Evolutionary conservation across 2,113 vertebrate genomes (phyloP).

Genomic region (Emydocephalus ijimae): DNA sequence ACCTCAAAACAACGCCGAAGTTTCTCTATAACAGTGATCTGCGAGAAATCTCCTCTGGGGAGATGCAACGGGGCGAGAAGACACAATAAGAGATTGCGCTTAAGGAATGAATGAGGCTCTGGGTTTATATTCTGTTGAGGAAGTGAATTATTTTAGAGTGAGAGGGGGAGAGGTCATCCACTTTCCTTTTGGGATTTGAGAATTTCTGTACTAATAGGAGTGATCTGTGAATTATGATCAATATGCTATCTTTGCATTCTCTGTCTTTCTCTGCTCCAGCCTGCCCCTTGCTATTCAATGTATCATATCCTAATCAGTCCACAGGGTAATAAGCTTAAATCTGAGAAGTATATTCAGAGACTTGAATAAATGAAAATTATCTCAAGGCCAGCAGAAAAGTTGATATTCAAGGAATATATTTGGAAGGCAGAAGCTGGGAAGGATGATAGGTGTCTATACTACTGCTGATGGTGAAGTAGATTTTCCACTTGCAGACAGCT

Average conservation of each 20-base stretch:
- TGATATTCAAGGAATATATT: background rate
- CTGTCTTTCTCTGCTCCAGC: background rate
- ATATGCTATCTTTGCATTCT: no score
- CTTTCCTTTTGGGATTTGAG: background rate
- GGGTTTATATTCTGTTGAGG: background rate
- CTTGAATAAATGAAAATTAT: background rate
- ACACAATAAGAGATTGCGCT: background rate
- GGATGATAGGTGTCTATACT: background rate
- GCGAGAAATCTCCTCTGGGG: background rate
- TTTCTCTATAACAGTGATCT: background rate
- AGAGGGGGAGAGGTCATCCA: background rate
- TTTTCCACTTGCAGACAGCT: accelerated
- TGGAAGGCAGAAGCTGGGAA: background rate
- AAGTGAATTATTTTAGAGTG: background rate
- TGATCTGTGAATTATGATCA: background rate
- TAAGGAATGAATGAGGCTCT: background rate
- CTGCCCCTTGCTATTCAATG: background rate
- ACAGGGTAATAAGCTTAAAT: background rate
- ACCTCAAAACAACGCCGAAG: background rate
- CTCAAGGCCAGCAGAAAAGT: background rate
- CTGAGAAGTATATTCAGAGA: background rate
- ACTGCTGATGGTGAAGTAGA: background rate
- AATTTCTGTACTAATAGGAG: background rate
- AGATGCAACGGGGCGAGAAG: background rate
- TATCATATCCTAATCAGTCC: background rate